Evolutionary conservation across 2,113 vertebrate genomes (phyloP).

Genomic region (Isurus oxyrinchus): DNA sequence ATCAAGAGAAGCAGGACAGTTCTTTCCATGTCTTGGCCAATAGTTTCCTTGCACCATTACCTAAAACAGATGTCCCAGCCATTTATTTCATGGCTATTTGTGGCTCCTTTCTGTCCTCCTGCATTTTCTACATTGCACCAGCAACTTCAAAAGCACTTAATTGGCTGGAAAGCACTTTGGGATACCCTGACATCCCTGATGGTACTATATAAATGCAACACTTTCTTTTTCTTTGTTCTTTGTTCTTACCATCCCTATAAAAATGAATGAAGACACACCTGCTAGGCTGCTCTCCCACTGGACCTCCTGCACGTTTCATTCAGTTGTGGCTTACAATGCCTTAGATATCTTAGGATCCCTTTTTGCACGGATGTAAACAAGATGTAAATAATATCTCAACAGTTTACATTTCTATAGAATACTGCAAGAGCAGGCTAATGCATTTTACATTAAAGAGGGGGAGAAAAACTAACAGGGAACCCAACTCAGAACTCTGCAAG

Average conservation of each 20-base stretch:
- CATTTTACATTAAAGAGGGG: neutral
- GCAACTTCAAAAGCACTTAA: neutral
- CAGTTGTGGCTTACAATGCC: too few species aligned
- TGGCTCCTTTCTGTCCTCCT: neutral
- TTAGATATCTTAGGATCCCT: neutral
- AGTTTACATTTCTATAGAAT: neutral
- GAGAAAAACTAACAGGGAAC: neutral
- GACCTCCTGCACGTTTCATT: neutral
- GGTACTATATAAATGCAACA: neutral
- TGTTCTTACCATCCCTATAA: neutral
- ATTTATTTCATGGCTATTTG: neutral
- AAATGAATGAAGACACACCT: neutral
- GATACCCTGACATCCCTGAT: neutral
- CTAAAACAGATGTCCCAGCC: neutral
- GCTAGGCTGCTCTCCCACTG: neutral
- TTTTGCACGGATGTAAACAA: neutral
- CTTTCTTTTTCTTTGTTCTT: neutral
- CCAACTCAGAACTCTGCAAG: constrained; percentile 41
- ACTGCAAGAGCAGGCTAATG: neutral
- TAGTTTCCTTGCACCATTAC: neutral
- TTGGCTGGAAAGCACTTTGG: neutral
- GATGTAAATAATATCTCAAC: neutral
- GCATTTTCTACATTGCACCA: neutral
- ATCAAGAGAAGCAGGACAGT: neutral
- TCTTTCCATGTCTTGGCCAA: neutral